Conservation (phyloP, 2,888 invertebrate genomes). For the Unio pictorum region DNA sequence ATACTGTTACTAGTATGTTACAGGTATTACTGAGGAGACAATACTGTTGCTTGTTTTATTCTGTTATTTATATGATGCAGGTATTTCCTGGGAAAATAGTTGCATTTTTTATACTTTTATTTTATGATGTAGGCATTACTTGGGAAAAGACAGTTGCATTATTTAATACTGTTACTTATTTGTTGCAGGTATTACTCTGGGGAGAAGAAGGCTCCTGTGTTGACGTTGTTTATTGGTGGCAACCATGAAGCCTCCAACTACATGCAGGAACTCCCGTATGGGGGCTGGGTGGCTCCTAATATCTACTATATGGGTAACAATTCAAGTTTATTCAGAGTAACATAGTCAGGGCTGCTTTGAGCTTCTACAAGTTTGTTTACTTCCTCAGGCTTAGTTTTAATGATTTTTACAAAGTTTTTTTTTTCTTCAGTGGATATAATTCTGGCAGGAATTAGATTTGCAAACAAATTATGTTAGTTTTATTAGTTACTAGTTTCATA, state of each 20-base stretch:
- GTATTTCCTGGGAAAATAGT: conserved; percentile 83
- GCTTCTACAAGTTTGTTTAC: too few relatives aligned
- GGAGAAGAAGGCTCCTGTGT: conserved; percentile 87
- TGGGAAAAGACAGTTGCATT: too few relatives aligned
- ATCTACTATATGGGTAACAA: conserved; percentile 89
- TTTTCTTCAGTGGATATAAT: too few relatives aligned
- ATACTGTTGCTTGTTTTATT: background rate
- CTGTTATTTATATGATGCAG: conserved; percentile 73
- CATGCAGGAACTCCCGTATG: conserved; percentile 92
- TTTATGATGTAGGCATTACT: too few relatives aligned
- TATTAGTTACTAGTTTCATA: too few relatives aligned
- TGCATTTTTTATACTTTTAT: too few relatives aligned
- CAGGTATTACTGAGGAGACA: conserved; percentile 93
- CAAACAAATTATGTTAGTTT: too few relatives aligned
- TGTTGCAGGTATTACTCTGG: conserved; percentile 89
- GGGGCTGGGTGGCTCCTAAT: conserved; percentile 99
- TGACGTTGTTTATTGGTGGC: conserved; percentile 97
- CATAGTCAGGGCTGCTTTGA: too few relatives aligned
- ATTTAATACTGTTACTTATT: background rate
- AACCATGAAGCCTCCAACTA: conserved; percentile 99
- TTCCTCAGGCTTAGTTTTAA: too few relatives aligned
- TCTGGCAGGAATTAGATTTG: too few relatives aligned
- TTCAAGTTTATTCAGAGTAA: too few relatives aligned
- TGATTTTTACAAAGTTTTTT: too few relatives aligned
- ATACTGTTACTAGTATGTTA: conserved; percentile 3